Percentiles rank a stretch among this genome's conserved stretches.
Conservation (phyloP, 1,140 invertebrate species). For the Drosophila kikkawai region DNA sequence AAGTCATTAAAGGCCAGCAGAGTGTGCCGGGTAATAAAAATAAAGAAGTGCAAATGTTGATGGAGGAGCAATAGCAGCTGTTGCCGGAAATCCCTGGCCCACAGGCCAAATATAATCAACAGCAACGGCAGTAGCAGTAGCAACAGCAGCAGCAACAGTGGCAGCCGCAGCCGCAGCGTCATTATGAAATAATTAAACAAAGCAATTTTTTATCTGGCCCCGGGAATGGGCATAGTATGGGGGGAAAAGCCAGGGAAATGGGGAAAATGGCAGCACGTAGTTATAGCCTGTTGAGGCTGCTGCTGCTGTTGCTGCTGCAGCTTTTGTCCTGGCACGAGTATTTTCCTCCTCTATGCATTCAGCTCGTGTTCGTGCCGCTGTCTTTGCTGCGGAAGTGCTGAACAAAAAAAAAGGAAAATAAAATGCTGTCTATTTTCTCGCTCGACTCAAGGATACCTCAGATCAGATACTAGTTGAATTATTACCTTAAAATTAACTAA, state of each 20-base stretch:
- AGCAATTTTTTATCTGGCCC: constrained; percentile 76
- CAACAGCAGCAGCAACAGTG: constrained; percentile 22
- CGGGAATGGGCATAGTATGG: constrained; percentile 3
- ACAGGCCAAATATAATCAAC: constrained; percentile 80
- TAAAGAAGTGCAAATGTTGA: constrained; percentile 62
- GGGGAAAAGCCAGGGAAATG: neutral
- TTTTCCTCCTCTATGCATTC: constrained; percentile 71
- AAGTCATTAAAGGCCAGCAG: constrained; percentile 54
- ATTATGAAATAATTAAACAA: constrained; percentile 83
- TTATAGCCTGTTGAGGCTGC: constrained; percentile 64
- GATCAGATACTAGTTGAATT: neutral
- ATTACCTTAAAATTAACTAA: neutral
- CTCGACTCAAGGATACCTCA: constrained; percentile 22
- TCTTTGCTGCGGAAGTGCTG: constrained; percentile 61
- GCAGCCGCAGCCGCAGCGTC: constrained; percentile 68
- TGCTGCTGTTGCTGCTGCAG: constrained; percentile 39
- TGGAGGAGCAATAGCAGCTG: constrained; percentile 51
- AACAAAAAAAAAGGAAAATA: constrained; percentile 61
- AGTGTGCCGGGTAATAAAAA: constrained; percentile 58
- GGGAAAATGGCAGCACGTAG: constrained; percentile 46
- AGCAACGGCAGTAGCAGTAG: constrained; percentile 35
- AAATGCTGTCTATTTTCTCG: constrained; percentile 2
- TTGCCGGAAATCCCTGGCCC: constrained; percentile 75
- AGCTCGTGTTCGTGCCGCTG: constrained; percentile 60
- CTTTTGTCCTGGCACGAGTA: constrained; percentile 49